Conservation (phyloP, 2,113 vertebrate genomes). For the Myotis davidii region DNA sequence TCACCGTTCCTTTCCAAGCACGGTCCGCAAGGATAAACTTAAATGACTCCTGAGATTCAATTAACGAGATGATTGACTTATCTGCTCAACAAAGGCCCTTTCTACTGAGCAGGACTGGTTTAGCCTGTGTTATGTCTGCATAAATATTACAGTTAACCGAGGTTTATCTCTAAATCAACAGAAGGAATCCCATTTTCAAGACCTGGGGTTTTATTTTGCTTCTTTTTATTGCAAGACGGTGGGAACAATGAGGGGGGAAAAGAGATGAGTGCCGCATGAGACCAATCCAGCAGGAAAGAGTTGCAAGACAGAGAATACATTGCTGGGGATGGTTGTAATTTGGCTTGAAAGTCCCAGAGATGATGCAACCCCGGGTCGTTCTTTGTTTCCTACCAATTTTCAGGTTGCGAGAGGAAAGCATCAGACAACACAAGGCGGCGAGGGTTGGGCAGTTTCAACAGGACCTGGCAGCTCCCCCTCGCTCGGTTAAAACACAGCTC, state of each 20-base stretch:
- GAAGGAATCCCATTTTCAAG: slow-evolving; percentile 52
- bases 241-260: not conserved
- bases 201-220: slow-evolving; percentile 8
- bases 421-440: accelerated
- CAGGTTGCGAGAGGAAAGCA: not conserved
- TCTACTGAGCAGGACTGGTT: not conserved
- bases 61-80: slow-evolving; percentile 36
- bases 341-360: slow-evolving; percentile 62
- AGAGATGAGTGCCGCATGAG: slow-evolving; percentile 52
- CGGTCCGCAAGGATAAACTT: not conserved
- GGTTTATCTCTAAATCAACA: slow-evolving; percentile 39
- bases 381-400: slow-evolving; percentile 66
- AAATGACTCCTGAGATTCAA: not conserved
- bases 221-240: slow-evolving; percentile 37
- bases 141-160: slow-evolving; percentile 32
- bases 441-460: not conserved
- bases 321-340: slow-evolving; percentile 47
- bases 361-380: not conserved
- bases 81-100: not conserved
- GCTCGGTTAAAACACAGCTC: slow-evolving; percentile 5
- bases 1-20: not conserved
- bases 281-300: not conserved
- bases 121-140: not conserved
- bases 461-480: not conserved
- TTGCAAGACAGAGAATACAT: slow-evolving; percentile 40